These are phyloP conservation scores for Pluvianellus socialis DNA, from an alignment of 2,113 vertebrate genomes.

Conservation along the genomic window DNA sequence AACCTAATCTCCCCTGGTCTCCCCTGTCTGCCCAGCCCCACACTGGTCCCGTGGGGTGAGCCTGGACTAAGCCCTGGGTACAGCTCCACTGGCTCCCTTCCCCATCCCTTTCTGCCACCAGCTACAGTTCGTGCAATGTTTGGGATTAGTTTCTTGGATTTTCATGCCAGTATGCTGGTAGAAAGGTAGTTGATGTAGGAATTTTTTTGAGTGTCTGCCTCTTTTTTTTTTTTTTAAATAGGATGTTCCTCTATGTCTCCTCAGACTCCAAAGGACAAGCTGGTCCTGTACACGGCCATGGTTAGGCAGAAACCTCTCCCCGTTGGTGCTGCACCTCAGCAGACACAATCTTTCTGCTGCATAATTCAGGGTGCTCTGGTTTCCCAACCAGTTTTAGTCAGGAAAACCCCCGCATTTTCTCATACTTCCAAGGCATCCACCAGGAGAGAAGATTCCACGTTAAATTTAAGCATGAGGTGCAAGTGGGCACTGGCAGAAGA, in stretches of 20 bases:
- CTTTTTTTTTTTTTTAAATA: not conserved
- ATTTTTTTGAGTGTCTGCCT: not conserved
- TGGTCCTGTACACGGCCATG: not conserved
- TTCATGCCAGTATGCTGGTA: not conserved
- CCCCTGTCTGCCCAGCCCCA: not conserved
- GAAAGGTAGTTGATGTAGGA: not conserved
- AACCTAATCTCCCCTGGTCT: not conserved
- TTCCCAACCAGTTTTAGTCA: not conserved
- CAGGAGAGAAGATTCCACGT: not conserved
- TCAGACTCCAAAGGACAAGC: not conserved
- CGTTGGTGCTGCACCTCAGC: not conserved
- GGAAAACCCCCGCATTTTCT: accelerated
- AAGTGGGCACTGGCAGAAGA: not conserved
- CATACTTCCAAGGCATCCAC: not conserved
- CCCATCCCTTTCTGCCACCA: not conserved
- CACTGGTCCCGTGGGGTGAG: not conserved
- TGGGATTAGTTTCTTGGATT: not conserved
- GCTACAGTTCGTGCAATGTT: not conserved
- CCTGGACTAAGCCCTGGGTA: not conserved
- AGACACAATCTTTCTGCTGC: not conserved
- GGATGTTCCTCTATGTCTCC: not conserved
- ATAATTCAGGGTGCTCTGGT: not conserved
- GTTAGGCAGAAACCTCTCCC: not conserved
- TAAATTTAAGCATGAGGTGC: not conserved
- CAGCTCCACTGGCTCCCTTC: not conserved